Percentiles rank a stretch among this genome's conserved stretches.
Conservation (phyloP, 2,797 vertebrate species). For the Sebastes taczanowskii region DNA sequence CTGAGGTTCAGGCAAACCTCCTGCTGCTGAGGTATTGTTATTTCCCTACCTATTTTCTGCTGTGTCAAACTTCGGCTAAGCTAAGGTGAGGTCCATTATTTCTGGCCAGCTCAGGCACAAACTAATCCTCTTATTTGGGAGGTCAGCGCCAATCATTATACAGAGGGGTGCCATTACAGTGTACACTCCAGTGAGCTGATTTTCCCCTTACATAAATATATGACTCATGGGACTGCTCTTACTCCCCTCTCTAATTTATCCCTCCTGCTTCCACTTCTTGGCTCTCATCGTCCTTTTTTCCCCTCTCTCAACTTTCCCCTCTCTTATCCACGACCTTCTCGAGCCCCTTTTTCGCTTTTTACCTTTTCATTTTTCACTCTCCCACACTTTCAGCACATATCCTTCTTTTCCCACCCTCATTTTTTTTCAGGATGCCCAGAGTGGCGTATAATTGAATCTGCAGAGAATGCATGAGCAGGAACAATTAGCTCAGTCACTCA, state of each 20-base stretch:
- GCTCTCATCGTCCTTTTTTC: conserved; percentile 28
- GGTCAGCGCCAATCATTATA: conserved; percentile 84
- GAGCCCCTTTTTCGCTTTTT: conserved; percentile 27
- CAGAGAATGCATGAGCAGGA: conserved; percentile 79
- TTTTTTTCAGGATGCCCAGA: conserved; percentile 77
- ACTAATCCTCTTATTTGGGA: conserved; percentile 85
- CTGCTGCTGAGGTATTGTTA: conserved; percentile 50
- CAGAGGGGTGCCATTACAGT: conserved; percentile 79
- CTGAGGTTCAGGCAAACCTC: conserved; percentile 45
- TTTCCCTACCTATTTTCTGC: conserved; percentile 68
- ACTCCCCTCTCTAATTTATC: conserved; percentile 57
- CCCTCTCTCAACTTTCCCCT: conserved; percentile 23
- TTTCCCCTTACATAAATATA: conserved; percentile 81
- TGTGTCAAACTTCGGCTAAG: conserved; percentile 66
- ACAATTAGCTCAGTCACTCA: conserved; percentile 81
- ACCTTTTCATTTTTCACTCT: conserved; percentile 53
- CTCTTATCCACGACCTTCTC: conserved; percentile 54
- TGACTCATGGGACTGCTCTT: conserved; percentile 73
- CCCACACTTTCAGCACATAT: conserved; percentile 45
- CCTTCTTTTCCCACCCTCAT: conserved; percentile 48
- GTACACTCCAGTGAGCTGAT: conserved; percentile 76
- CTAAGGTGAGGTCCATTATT: conserved; percentile 79
- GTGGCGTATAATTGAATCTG: conserved; percentile 83
- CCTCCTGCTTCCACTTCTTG: conserved; percentile 33
- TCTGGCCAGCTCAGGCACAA: conserved; percentile 74